Base-by-base conservation (phyloP, 64 coral and sea anemone species). In the Stichodactyla mertensii region DNA sequence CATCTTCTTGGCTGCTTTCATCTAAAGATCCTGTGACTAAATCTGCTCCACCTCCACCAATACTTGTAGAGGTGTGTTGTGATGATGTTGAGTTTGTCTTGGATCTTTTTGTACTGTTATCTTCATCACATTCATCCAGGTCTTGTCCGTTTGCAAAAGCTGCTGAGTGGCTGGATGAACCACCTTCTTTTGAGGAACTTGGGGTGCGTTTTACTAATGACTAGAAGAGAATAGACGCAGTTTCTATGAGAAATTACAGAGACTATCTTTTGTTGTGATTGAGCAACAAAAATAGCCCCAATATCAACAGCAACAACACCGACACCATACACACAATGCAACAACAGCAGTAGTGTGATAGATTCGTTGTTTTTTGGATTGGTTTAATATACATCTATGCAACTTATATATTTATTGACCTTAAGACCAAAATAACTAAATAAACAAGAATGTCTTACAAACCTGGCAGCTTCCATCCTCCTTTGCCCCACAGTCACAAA, bases 401-500 rank as follows among this genome's bases (percentile, higher is more conserved):
- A 45, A 45, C 36, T 45, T 1, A 45, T 45, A 45, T 0, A 31
- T 31, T 31, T 31, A 31, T 31, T 31, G 28, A 45, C 36, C 1
- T 45, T 2, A 45, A 45, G 4, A 11, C 69, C 69, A 69, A 83
- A 54, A 71, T 6, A 26, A 52, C 19, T 66, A 53, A 10, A 61
- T 52, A 18, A 24, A 78, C 52, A 18, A 45, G 12, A 20, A 51
- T 10, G 10, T 64, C 28, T 64, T 9, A 59, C 54, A 89, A 87
- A 98, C 96, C 82, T 90, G 88, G 67, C 96, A 98, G 83, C 96
- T 98, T 5, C 87, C 93, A 83, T 98, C 93, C 58, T 98, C 96
- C 82, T 98, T 98, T 0, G 96, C 96, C 61, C 96, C 96, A 90
- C 96, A 98, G 77, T 98, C 96, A 83, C 96, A 98, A 55, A 98